Base-by-base conservation (phyloP, 2,113 vertebrate species). In the Tragelaphus scriptus region DNA sequence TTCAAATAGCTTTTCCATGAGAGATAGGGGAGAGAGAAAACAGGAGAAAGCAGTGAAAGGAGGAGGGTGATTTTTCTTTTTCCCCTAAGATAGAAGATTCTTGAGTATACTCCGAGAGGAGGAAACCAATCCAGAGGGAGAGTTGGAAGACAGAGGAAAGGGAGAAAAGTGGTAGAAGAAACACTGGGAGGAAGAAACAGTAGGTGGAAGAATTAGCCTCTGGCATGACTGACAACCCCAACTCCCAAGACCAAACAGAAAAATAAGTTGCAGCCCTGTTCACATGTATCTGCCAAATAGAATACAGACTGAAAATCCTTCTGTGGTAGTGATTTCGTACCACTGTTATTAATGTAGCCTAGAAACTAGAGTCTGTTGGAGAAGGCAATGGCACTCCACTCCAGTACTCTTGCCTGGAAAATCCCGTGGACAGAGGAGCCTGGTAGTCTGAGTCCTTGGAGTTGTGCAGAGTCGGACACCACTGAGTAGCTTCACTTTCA, bases 381-480 rank as follows among this genome's bases (percentile, higher is more conserved):
- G 59, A 63, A 30, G 61, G 61, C 28, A 63, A 3, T 7, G 61
- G 61, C 61, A 63, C 61, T 28, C 61, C 61, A 63, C 13, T 63
- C 61, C 28, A 30, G 61, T 30, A 30, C 28, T 63, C 28, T 63
- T 30, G 28, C 28, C 61, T 63, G 28, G 61, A 63, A 15, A 15
- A 63, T 30, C 28, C 61, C 0, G 30, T 30, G 61, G 61, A 3
- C 1, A 0, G 61, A 30, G 28, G 28, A 63, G 13, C 61, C 28
- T 30, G 28, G 13, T 30, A 1, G 28, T 13, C 61, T 63, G 61
- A 15, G 28, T 63, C 61, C 26, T 7, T 3, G 61, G 13, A 26
- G 61, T 63, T 1, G 0, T 0, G 6, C 30, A 63, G 28, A 30
- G 28, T 30, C 1, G 0, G 61, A 63, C 61, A 63, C 1, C 1